A percentile compares a stretch with the other conserved stretches of the same genome.
Evolutionary conservation across 1,140 invertebrate genomes (phyloP).

Genomic region (Oppia nitens): DNA sequence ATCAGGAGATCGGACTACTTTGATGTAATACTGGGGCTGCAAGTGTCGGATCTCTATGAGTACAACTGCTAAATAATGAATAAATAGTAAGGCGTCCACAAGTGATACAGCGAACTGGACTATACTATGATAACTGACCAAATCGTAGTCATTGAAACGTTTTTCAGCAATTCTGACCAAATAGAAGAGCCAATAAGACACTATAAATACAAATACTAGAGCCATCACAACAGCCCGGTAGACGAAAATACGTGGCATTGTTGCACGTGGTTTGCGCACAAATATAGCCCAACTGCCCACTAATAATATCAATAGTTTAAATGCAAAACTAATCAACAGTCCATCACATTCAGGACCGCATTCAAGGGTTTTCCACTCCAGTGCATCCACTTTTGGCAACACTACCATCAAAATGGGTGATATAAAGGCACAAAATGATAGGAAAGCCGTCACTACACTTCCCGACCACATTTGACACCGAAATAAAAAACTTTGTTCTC

Average conservation of each 20-base stretch:
- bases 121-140: conserved; percentile 31
- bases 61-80: conserved; percentile 84
- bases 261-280: conserved; percentile 49
- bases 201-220: conserved; percentile 75
- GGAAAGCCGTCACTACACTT: conserved; percentile 49
- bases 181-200: conserved; percentile 95
- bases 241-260: conserved; percentile 82
- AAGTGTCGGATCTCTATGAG: conserved; percentile 78
- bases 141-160: conserved; percentile 22
- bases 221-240: conserved; percentile 71
- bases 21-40: conserved; percentile 72
- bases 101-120: conserved; percentile 78
- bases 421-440: conserved; percentile 64
- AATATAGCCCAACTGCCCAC: conserved; percentile 75
- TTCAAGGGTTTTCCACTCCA: conserved; percentile 25
- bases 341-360: conserved; percentile 78
- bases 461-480: conserved; percentile 60
- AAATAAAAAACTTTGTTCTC: conserved; percentile 33
- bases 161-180: conserved; percentile 56
- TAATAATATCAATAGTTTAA: conserved; percentile 75
- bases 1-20: conserved; percentile 81
- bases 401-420: conserved; percentile 87
- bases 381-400: conserved; percentile 59
- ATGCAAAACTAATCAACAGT: conserved; percentile 69
- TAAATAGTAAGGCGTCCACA: conserved; percentile 78